phyloP scores from a whole-genome alignment of 2,797 vertebrate genomes.

The Melopsittacus undulatus region DNA sequence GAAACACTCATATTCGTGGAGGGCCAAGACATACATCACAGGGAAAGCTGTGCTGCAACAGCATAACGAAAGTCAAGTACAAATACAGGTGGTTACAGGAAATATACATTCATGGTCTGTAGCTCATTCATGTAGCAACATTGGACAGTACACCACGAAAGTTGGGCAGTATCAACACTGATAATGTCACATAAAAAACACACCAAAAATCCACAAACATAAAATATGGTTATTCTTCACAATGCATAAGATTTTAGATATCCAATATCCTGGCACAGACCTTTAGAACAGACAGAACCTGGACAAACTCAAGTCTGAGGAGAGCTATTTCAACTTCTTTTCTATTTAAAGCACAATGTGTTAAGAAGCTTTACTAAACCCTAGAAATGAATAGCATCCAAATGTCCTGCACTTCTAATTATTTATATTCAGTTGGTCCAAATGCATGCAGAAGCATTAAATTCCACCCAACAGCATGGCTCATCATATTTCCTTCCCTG shows the following conservation, averaged over 20 bases:
- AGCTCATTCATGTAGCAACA: background rate
- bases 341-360: constrained; percentile 9
- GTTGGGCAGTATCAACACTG: background rate
- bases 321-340: background rate
- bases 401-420: background rate
- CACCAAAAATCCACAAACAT: background rate
- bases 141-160: background rate
- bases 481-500: background rate
- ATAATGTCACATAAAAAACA: background rate
- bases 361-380: background rate
- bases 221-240: background rate
- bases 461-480: background rate
- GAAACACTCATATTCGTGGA: background rate
- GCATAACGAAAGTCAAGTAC: background rate
- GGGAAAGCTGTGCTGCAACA: background rate
- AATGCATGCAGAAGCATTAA: background rate
- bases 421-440: background rate
- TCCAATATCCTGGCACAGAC: background rate
- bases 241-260: background rate
- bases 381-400: background rate
- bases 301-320: background rate
- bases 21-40: background rate
- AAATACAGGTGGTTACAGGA: constrained; percentile 6
- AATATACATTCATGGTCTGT: background rate
- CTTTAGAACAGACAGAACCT: background rate